Evolutionary conservation across 2,113 vertebrate species (phyloP), one percentile per base, ranked within the genome.

Genomic region (Esox niger): DNA sequence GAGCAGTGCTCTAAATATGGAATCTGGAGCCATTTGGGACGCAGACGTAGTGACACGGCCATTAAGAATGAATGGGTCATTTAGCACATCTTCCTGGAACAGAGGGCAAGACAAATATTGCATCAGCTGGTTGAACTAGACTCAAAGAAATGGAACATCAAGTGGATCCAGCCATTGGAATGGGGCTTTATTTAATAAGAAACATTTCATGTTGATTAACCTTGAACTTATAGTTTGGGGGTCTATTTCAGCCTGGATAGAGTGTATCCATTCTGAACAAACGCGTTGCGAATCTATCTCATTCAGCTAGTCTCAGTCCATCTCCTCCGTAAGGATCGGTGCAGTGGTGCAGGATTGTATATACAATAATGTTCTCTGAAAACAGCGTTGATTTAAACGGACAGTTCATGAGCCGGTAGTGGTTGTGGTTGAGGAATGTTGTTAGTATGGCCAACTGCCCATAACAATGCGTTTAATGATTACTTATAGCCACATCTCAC

Each of bases 1-100:
- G 17, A 43, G 38, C 17, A 43, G 38, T 43, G 38, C 38, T 15
- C 38, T 43, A 43, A 43, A 15, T 43, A 43, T 10, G 38, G 5
- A 43, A 43, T 43, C 3, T 10, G 38, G 3, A 15, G 38, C 38
- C 1, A 15, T 17, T 43, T 43, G 38, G 38, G 38, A 17, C 13
- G 38, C 13, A 43, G 15, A 2, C 38, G 17, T 15, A 64, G 62
- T 77, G 73, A 10, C 30, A 1, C 31, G 72, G 69, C 43, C 69
- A 38, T 47, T 26, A 62, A 75, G 57, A 79, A 67, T 60, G 57
- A 82, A 47, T 43, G 77, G 69, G 66, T 79, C 74, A 84, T 86
- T 85, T 79, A 81, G 21, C 67, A 23, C 33, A 2, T 78, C 68
- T 66, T 70, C 62, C 65, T 70, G 57, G 30, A 73, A 2, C 4